Conservation (phyloP, 2,113 vertebrate species). For the cattle (Bos taurus) region ARS-UCD2.0 NC_037334.1:95039501-95040000, state of each 20-base stretch:
- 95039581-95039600: neutral
- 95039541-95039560: conserved; percentile 22
- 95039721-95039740: conserved; percentile 16
- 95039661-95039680: neutral
- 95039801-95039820: neutral
- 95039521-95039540: neutral
- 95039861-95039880: neutral
- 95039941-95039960: neutral
- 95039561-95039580: neutral
- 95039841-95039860: neutral
- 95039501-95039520: neutral
- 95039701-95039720: neutral
- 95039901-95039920: neutral
- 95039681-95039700: neutral
- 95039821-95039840: neutral
- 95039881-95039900: neutral
- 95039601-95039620: neutral
- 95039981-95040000: neutral
- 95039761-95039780: neutral
- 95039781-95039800: neutral
- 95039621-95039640: neutral
- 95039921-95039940: neutral
- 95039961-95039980: neutral
- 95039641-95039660: conserved; percentile 31
- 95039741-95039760: neutral